Evolutionary conservation across 2,113 vertebrate species (phyloP), one percentile per base, ranked within the genome.

Genomic region (Hemibagrus wyckioides): DNA sequence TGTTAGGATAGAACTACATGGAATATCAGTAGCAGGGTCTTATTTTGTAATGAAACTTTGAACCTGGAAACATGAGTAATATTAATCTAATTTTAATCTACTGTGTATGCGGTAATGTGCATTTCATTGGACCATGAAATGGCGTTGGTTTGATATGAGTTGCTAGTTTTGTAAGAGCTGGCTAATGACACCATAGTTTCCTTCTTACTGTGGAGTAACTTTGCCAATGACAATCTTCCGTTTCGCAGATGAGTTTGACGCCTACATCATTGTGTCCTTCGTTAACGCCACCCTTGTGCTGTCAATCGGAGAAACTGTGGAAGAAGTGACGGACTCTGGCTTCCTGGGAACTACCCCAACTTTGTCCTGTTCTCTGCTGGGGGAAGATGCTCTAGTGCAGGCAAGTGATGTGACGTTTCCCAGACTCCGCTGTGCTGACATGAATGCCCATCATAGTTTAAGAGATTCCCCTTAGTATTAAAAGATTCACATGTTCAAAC

Each of bases 201-300:
- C 80, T n/a, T 59, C 80, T 73, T 61, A 52, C 69, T 44, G 54
- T 41, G 33, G 2, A 80, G n/a, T 25, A 23, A 28, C 17, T 56
- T 73, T 13, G 85, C 52, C 44, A 61, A 41, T 8, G 25, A 67
- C 59, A 8, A 8, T 80, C 54, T 88, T 84, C 54, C 25, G 11
- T 79, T 90, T 90, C 19, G 13, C 91, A 99, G 98, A 99, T 93
- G 98, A 99, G 84, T 99, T 98, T 92, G 98, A 99, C 82, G 97
- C 98, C 77, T 99, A 99, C 90, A 99, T 99, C 94, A 99, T 99
- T 0, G 98, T 99, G 86, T 99, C 98, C 90, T 99, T 99, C 94
- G 98, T 99, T 89, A 99, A 99, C 25, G 98, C 98, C 91, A 99
- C 98, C 0, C 95, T 99, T 93, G 98, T 99, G 6, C 94, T 99